Evolutionary conservation across 2,113 vertebrate genomes (phyloP), one percentile per base, ranked within the genome.

Genomic region (Spea multiplicata): DNA sequence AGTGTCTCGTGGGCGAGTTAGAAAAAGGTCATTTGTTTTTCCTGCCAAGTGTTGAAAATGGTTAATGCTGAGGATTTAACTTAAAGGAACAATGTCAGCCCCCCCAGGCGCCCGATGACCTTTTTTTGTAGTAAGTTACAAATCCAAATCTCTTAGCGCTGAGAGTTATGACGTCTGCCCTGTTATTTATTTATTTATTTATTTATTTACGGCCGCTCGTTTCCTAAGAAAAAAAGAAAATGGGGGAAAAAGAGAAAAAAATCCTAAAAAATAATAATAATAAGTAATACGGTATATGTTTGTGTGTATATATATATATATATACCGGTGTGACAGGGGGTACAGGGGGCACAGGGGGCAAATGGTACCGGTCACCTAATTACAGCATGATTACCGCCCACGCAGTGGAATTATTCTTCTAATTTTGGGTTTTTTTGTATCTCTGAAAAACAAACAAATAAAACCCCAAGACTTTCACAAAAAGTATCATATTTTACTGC

Each of bases 41-140:
- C 82, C 79, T 89, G 90, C 90, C 90, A 92, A 92, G 91, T 92
- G 90, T 89, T 92, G 89, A 91, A 91, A 92, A 91, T 88, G 91
- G 90, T 92, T 91, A 91, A 87, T 83, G 83, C 85, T 87, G 85
- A 89, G 85, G 88, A 84, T 87, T 89, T 92, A 88, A 92, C 90
- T 92, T 90, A 91, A 91, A 92, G 88, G 90, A 92, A 89, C 89
- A 90, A 88, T 88, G 88, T 91, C 88, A 88, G 87, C 88, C 78
- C 90, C 91, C 89, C 84, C 45, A 44, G 86, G 92, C 86, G 84
- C 77, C 75, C 73, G 84, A 83, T 87, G 90, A 91, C 91, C 92
- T 93, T 93, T 90, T 5, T 66, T 86, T 83, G 81, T 83, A 83
- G 84, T 86, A 85, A 89, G 83, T 83, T 52, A 80, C 83, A 88